Evolutionary conservation across 2,797 vertebrate species (phyloP).

Genomic region (Crocidura indochinensis): DNA sequence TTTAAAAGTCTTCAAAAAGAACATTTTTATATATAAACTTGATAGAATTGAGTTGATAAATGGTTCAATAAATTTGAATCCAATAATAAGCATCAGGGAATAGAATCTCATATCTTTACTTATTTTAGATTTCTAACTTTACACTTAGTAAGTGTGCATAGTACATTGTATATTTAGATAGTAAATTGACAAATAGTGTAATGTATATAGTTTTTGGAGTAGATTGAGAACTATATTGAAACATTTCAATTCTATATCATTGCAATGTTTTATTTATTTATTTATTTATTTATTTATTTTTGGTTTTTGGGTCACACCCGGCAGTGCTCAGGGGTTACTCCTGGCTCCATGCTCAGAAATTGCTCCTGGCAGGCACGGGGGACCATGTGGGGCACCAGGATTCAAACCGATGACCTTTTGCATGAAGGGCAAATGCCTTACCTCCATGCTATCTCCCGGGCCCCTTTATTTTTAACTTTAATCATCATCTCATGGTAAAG

Average conservation of each 20-base stretch:
- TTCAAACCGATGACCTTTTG: too few relatives aligned
- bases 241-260: background rate
- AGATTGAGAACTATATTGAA: slow-evolving; percentile 1
- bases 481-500: background rate
- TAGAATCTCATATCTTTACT: background rate
- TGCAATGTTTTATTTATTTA: background rate
- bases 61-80: slow-evolving; percentile 7
- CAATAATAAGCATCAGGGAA: background rate
- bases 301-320: too few relatives aligned
- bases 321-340: too few relatives aligned
- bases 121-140: slow-evolving; percentile 21
- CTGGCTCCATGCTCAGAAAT: too few relatives aligned
- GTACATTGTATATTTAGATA: too few relatives aligned
- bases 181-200: slow-evolving; percentile 48
- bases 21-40: background rate
- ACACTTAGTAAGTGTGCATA: background rate
- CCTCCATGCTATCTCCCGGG: too few relatives aligned
- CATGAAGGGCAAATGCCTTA: too few relatives aligned
- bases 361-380: too few relatives aligned
- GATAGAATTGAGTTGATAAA: slow-evolving; percentile 40
- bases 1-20: background rate
- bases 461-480: slow-evolving; percentile 43
- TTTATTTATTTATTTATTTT: too few relatives aligned
- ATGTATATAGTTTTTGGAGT: background rate
- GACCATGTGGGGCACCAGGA: too few relatives aligned